A percentile compares a stretch with the other conserved stretches of the same genome.
These are phyloP conservation scores for Passerina amoena DNA, from an alignment of 2,113 vertebrate genomes.

Conservation along the genomic window DNA sequence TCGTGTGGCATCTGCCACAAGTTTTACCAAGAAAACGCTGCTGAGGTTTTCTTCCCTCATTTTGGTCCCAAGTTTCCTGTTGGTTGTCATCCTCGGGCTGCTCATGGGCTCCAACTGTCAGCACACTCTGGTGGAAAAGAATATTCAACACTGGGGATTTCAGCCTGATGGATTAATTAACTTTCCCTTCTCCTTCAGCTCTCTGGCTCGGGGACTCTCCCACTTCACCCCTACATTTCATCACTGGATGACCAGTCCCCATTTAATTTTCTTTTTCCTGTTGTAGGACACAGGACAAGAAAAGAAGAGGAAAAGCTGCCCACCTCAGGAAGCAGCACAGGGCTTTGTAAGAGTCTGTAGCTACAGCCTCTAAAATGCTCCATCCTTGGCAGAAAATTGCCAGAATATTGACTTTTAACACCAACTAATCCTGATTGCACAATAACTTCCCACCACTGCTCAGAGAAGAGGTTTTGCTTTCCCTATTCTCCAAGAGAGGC, in stretches of 20 bases:
- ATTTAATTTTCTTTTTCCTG: not conserved
- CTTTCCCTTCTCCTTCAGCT: not conserved
- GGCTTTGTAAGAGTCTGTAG: not conserved
- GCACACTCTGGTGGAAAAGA: not conserved
- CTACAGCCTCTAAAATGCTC: not conserved
- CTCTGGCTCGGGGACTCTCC: not conserved
- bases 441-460: not conserved
- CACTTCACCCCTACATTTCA: not conserved
- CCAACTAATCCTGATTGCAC: not conserved
- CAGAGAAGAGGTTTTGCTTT: not conserved
- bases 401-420: not conserved
- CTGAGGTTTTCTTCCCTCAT: not conserved
- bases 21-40: not conserved
- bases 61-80: not conserved
- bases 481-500: not conserved
- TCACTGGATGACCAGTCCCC: not conserved
- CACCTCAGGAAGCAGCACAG: fast-evolving
- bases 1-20: not conserved
- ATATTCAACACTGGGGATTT: not conserved
- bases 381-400: not conserved
- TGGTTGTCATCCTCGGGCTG: not conserved
- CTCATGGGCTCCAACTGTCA: not conserved
- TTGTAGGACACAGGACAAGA: not conserved
- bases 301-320: not conserved
- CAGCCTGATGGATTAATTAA: not conserved